Evolutionary conservation across 2,888 invertebrate species (phyloP).

Genomic region (Melanostoma mellinum): DNA sequence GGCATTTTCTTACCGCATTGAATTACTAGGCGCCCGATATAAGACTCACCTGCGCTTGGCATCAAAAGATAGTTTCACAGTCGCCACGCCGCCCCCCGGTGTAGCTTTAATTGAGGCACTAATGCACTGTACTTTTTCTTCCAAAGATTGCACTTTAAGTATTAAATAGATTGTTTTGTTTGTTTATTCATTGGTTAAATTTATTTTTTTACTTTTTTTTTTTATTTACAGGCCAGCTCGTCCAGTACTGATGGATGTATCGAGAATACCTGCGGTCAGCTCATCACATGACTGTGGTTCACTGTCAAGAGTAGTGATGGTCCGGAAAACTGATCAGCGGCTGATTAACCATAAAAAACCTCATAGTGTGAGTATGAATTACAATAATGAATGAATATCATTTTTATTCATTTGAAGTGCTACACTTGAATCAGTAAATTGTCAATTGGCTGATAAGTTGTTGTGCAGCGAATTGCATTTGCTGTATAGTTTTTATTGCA

Average conservation of each 20-base stretch:
- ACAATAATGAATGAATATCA: neutral
- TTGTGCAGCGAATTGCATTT: neutral
- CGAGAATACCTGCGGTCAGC: conserved; percentile 76
- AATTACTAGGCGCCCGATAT: conserved; percentile 14
- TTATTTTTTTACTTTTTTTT: conserved; percentile 14
- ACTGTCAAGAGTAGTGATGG: conserved; percentile 86
- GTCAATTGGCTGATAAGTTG: no score
- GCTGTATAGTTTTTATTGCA: neutral
- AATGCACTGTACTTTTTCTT: no score
- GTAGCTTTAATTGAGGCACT: no score
- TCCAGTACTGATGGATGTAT: conserved; percentile 76
- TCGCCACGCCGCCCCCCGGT: no score
- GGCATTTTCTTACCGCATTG: conserved; percentile 44
- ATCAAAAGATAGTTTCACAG: no score
- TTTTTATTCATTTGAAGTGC: neutral
- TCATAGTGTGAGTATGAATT: conserved; percentile 74
- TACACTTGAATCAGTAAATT: neutral
- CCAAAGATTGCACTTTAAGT: conserved; percentile 31
- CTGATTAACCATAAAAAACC: conserved; percentile 85
- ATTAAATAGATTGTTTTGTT: conserved; percentile 18
- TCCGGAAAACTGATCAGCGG: conserved; percentile 86
- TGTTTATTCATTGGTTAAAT: conserved; percentile 1
- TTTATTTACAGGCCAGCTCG: conserved; percentile 74
- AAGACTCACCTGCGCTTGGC: no score
- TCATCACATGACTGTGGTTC: conserved; percentile 81